Evolutionary conservation across 2,888 invertebrate species (phyloP).

Genomic region (Salticus scenicus): DNA sequence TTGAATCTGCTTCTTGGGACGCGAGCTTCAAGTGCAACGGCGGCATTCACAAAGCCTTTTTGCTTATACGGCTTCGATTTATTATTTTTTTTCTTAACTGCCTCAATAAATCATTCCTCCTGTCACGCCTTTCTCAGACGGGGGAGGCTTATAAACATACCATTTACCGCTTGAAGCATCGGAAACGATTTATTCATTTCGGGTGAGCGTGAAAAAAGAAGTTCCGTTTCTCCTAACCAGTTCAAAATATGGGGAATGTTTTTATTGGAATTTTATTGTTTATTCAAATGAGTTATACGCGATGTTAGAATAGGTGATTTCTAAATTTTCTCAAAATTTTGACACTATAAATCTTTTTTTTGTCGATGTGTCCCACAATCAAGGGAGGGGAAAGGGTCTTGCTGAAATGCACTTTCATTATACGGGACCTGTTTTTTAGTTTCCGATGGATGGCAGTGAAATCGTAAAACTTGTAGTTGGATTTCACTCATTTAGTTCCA

Average conservation of each 20-base stretch:
- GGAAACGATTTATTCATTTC: constrained; percentile 2
- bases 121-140: neutral
- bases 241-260: neutral
- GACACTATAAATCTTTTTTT: no score
- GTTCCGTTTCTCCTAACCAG: neutral
- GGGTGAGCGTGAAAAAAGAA: neutral
- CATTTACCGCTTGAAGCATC: neutral
- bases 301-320: no score
- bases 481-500: no score
- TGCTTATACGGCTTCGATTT: neutral
- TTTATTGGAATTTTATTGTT: neutral
- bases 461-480: no score
- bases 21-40: neutral
- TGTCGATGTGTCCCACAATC: no score
- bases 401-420: no score
- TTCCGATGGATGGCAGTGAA: no score
- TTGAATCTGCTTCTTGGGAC: neutral
- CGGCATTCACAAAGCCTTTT: neutral
- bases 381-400: no score
- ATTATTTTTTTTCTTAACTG: neutral
- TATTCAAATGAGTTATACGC: no score
- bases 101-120: constrained; percentile 2
- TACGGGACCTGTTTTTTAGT: no score
- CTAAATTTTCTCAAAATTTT: no score
- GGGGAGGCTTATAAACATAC: constrained; percentile 2